phyloP scores from a whole-genome alignment of 1,140 invertebrate genomes.

The Eupristina koningsbergeri region DNA sequence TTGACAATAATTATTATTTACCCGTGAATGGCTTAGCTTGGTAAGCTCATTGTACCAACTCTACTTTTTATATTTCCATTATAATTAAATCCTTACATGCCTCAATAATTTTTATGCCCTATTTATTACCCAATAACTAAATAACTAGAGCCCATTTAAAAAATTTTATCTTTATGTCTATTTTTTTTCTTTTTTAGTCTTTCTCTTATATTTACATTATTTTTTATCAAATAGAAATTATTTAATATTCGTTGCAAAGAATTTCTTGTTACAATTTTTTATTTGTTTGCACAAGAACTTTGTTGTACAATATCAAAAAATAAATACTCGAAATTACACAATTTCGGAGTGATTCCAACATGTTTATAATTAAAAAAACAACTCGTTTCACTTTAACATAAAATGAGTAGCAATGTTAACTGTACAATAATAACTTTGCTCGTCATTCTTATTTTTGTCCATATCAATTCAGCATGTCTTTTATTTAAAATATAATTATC shows the following conservation, averaged over 20 bases:
- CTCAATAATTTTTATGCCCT: conserved; percentile 38
- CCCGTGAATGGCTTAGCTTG: not conserved
- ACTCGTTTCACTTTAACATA: not conserved
- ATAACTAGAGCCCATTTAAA: conserved; percentile 14
- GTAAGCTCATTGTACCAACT: conserved; percentile 32
- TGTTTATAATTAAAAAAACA: not conserved
- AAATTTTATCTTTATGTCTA: too few relatives aligned
- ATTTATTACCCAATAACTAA: conserved; percentile 31
- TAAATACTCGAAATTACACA: too few relatives aligned
- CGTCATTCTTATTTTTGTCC: not conserved
- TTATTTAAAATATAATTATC: not conserved
- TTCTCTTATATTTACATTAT: too few relatives aligned
- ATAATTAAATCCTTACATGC: not conserved
- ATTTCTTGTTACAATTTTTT: too few relatives aligned
- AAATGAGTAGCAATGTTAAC: not conserved
- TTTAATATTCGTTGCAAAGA: too few relatives aligned
- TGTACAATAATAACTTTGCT: not conserved
- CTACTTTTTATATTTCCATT: conserved; percentile 30
- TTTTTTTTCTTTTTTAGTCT: too few relatives aligned
- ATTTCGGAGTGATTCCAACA: not conserved
- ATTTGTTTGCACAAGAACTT: not conserved
- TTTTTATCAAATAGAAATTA: too few relatives aligned
- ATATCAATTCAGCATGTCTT: not conserved
- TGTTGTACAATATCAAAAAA: not conserved
- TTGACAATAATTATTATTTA: not conserved